Conservation (phyloP, 2,888 invertebrate genomes). For the Drosophila planitibia region DNA sequence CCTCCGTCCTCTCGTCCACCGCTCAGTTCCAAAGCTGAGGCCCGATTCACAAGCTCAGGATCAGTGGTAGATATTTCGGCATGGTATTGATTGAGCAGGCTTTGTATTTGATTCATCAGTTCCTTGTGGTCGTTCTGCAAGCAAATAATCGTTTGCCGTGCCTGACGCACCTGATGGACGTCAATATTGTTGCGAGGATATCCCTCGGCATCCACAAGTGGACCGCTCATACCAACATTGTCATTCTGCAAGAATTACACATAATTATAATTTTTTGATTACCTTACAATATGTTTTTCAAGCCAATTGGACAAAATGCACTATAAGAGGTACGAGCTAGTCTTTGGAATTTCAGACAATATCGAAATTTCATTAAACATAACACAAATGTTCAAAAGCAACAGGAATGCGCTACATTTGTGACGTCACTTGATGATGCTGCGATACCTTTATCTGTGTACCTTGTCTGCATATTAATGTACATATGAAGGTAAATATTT, state of each 20-base stretch:
- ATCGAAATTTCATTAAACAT: not conserved
- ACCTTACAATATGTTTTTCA: not conserved
- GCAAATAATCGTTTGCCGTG: slow-evolving; percentile 95
- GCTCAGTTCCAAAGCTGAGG: slow-evolving; percentile 64
- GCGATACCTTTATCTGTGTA: slow-evolving; percentile 14
- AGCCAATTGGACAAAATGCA: not conserved
- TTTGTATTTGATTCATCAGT: slow-evolving; percentile 93
- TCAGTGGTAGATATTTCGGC: slow-evolving; percentile 83
- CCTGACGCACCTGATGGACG: slow-evolving; percentile 95
- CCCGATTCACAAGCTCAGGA: slow-evolving; percentile 65
- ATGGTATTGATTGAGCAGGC: slow-evolving; percentile 88
- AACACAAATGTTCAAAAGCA: not conserved
- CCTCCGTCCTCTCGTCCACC: slow-evolving; percentile 44
- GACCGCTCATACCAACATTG: slow-evolving; percentile 93
- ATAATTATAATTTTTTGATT: not conserved
- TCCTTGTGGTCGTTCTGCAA: slow-evolving; percentile 95
- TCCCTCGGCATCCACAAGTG: slow-evolving; percentile 93
- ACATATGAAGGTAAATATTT: slow-evolving; percentile 50
- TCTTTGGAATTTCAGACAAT: not conserved
- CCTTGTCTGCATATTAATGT: slow-evolving; percentile 7
- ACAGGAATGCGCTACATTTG: not conserved
- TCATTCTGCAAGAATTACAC: slow-evolving; percentile 86
- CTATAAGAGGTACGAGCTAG: too few relatives aligned
- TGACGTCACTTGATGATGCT: slow-evolving; percentile 7
- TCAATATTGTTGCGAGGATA: slow-evolving; percentile 96